Evolutionary conservation across 2,113 vertebrate genomes (phyloP), one percentile per base, ranked within the genome.

Genomic region (Corynorhinus townsendii): DNA sequence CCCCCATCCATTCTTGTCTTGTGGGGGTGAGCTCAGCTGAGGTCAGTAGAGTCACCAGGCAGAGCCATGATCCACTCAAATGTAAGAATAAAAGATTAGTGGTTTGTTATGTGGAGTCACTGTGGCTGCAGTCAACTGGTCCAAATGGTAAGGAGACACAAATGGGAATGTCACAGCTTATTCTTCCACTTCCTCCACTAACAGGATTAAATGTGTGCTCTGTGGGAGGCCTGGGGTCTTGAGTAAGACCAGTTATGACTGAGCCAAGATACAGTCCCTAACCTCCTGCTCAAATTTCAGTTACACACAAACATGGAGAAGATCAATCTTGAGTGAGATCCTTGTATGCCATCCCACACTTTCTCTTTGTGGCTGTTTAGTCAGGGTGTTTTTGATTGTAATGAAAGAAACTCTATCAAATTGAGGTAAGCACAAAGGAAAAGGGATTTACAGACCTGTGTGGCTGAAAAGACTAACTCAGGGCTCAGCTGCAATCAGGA

Each of bases 221-320:
- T 28, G 40, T 0, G 11, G 69, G 17, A 26, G 38, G 43, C 4
- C 12, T 4, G 35, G 38, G 40, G 35, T 79, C 73, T 76, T 47
- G 43, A 47, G 11, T 1, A 17, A 30, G 28, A 64, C 30, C 30
- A 45, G 49, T 28, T 7, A 16, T 19, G 45, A 62, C 24, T 47
- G 28, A 66, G 59, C 54, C 10, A 4, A 22, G 45, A 4, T 1
- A 0, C 0, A n/a, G 33, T 15, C 16, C 19, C 69, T 22, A 12
- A 14, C 4, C 45, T 4, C 0, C 6, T 1, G 6, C 33, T 26
- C 9, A 14, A 0, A 35, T 4, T 6, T 43, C 15, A 20, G 22
- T 30, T 28, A 5, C 26, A 30, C 24, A 17, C n/a, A 19, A 2
- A 7, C 4, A 0, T 1, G 68, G 47, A 30, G 4, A 10, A 69